These are phyloP conservation scores for Tangara arthus DNA, from an alignment of 2,797 vertebrate genomes.

Conservation along the genomic window DNA sequence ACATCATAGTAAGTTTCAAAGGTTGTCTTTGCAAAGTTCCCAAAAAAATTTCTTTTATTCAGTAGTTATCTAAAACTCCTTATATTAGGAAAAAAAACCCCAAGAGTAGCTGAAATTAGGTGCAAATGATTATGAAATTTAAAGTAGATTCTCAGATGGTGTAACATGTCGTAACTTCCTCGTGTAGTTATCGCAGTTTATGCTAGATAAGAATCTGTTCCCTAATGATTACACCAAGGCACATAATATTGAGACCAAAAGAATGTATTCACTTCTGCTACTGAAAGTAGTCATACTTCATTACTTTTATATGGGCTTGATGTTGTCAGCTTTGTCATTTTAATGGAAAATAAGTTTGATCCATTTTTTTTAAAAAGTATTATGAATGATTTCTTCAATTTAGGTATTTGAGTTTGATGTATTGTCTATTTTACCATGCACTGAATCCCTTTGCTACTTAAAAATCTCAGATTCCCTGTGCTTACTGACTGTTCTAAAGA, in stretches of 20 bases:
- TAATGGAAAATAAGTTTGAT: neutral
- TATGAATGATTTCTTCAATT: neutral
- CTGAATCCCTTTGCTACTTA: neutral
- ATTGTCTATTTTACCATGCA: neutral
- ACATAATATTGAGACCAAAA: neutral
- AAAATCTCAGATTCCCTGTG: neutral
- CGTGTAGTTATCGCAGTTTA: neutral
- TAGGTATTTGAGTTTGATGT: neutral
- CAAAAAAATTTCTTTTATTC: neutral
- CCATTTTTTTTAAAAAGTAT: neutral
- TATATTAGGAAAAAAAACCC: fast-evolving
- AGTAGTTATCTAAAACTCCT: neutral
- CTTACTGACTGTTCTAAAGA: neutral
- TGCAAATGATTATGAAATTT: neutral
- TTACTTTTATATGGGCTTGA: neutral
- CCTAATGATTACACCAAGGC: neutral
- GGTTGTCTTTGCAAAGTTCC: neutral
- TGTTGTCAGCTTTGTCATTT: neutral
- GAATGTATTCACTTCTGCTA: neutral
- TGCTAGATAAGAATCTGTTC: neutral
- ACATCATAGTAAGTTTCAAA: neutral
- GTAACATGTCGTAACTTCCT: neutral
- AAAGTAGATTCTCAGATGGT: neutral
- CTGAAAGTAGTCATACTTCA: neutral
- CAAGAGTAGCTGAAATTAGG: neutral